Conservation (phyloP, 2,113 vertebrate genomes). For the Triplophysa tibetana region DNA sequence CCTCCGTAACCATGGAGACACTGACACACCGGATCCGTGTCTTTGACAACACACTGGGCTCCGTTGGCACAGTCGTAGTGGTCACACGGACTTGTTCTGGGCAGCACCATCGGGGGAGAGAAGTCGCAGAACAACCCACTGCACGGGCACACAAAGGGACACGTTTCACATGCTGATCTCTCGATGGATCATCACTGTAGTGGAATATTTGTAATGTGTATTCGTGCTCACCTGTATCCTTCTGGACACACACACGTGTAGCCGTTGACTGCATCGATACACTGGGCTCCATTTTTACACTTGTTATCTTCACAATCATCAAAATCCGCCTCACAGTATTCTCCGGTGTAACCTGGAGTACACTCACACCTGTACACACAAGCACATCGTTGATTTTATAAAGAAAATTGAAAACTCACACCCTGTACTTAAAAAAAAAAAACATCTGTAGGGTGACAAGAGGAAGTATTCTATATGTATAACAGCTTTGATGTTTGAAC, state of each 20-base stretch:
- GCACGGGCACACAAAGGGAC: slow-evolving; percentile 23
- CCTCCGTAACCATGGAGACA: slow-evolving; percentile 94
- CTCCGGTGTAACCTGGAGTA: slow-evolving; percentile 89
- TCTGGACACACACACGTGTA: slow-evolving; percentile 93
- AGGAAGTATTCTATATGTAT: no score
- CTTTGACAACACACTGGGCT: slow-evolving; percentile 88
- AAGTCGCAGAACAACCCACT: slow-evolving; percentile 96
- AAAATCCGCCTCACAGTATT: slow-evolving; percentile 89
- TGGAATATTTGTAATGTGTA: slow-evolving; percentile 11
- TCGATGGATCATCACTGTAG: neutral
- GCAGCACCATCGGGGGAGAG: slow-evolving; percentile 95
- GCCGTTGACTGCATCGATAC: slow-evolving; percentile 91
- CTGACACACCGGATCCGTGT: slow-evolving; percentile 87
- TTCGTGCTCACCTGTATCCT: slow-evolving; percentile 84
- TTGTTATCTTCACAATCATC: slow-evolving; percentile 95
- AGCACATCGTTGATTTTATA: neutral
- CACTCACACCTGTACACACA: slow-evolving; percentile 86
- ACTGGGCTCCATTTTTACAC: slow-evolving; percentile 91
- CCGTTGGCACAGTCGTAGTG: slow-evolving; percentile 93
- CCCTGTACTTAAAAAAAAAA: neutral
- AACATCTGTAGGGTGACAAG: neutral
- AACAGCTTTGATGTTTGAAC: no score
- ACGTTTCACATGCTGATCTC: neutral
- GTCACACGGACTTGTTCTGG: slow-evolving; percentile 95
- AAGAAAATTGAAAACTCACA: neutral